phyloP scores from a whole-genome alignment of 2,113 vertebrate species.

The Colius striatus region DNA sequence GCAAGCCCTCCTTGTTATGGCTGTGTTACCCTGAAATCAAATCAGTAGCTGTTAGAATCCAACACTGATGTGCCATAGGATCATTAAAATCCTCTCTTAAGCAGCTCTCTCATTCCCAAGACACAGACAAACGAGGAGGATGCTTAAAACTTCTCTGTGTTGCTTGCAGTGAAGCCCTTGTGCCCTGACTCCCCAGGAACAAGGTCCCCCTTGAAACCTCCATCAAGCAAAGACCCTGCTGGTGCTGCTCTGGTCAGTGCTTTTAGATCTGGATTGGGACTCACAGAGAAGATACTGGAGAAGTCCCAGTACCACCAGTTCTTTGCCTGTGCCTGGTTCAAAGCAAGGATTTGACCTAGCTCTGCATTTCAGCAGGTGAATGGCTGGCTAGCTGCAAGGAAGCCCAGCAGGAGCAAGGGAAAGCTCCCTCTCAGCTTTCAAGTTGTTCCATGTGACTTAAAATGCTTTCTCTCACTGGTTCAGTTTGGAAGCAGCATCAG shows the following conservation, averaged over 20 bases:
- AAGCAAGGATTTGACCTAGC: background rate
- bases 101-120: background rate
- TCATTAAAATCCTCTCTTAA: background rate
- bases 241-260: background rate
- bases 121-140: background rate
- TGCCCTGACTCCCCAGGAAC: background rate
- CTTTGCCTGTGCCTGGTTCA: background rate
- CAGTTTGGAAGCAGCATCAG: background rate
- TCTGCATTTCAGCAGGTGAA: background rate
- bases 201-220: background rate
- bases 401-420: background rate
- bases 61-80: rapidly evolving
- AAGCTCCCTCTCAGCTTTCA: background rate
- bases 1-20: background rate
- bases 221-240: background rate
- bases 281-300: background rate
- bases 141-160: background rate
- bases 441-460: background rate
- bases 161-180: background rate
- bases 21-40: background rate
- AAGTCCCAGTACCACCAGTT: background rate
- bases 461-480: background rate
- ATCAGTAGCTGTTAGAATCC: background rate
- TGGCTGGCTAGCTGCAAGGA: background rate
- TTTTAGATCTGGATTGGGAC: background rate